Evolutionary conservation across 2,888 invertebrate species (phyloP), one percentile per base, ranked within the genome.

Genomic region (Ectemnius lituratus): DNA sequence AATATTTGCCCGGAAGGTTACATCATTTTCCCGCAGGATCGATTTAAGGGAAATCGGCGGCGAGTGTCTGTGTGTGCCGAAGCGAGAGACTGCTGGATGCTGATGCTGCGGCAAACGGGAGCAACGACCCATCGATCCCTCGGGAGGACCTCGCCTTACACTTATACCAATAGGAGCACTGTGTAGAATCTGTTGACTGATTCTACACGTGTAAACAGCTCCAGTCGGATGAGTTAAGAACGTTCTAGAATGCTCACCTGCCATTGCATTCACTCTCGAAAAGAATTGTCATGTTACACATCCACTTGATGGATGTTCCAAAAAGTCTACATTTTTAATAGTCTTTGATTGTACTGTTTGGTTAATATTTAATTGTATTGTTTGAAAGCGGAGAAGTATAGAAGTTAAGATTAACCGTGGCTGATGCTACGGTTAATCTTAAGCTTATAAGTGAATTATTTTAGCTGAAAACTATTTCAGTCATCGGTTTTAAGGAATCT

Each of bases 91-190:
- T 68, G 64, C 14, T 67, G 52, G 46, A 49, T 28, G 49, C 63
- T 27, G 73, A 70, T 76, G 68, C 69, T 71, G 70, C 61, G 62
- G 60, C 23, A 57, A 70, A 45, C 28, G 64, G 73, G 70, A 59
- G 80, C 83, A 81, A 81, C 69, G 81, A 81, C 83, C 81, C 78
- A 81, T 81, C 69, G 81, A 81, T 81, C 81, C 83, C 73, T 60
- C 49, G 68, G 69, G 81, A 80, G 71, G 64, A 66, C 62, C 70
- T 62, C 47, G 23, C 23, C 23, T 23, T 47, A 2, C 63, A 69
- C 67, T 64, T 65, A 62, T 47, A 23, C 63, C 23, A 75, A 79
- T 73, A 72, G 16, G 70, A 76, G 59, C 79, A 73, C 73, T 3
- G 2, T 23, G 58, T 64, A 64, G 61, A 59, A 70, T 67, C 60